Evolutionary conservation across 2,113 vertebrate species (phyloP), one percentile per base, ranked within the genome.

Genomic region (Alligator mississippiensis): DNA sequence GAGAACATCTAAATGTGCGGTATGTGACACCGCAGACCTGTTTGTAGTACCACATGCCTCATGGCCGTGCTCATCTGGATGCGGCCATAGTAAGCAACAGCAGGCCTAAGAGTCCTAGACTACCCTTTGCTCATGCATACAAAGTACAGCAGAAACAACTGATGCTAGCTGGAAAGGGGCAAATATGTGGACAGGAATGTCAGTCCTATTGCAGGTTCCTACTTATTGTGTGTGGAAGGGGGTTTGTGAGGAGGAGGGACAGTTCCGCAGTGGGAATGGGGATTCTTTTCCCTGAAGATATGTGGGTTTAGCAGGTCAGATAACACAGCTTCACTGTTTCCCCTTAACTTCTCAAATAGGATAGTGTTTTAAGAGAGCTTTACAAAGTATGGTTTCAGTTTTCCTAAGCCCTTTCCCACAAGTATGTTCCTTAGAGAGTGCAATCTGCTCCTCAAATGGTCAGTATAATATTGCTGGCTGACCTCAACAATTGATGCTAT

Each of bases 301-400:
- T 4, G 11, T 74, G 34, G 34, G 70, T 21, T 13, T 74, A 38
- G 34, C 21, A 74, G 30, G 12, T 7, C 34, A 38, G 34, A 74
- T 13, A 6, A 19, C 34, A 47, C 21, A 74, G 22, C 17, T 55
- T 90, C 17, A 11, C 6, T 74, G 30, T 24, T 0, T 0, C 27
- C 57, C 4, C n/a, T 85, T 11, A 30, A 24, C 1, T 47, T 13
- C 21, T 72, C 55, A 11, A 2, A 0, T 10, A 3, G 75, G 47
- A 57, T 68, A 28, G 24, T 15, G 22, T 21, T 5, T 19, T 19
- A 59, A 47, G 70, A 38, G n/a, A 14, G 6, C 76, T 91, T 90
- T 93, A 28, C 7, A 10, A 3, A 62, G 4, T 62, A 9, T 62
- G 24, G 61, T 62, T 62, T 25, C 17, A 18, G 61, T 9, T 9